phyloP scores from a whole-genome alignment of 2,888 invertebrate species.

The Archips xylosteana region DNA sequence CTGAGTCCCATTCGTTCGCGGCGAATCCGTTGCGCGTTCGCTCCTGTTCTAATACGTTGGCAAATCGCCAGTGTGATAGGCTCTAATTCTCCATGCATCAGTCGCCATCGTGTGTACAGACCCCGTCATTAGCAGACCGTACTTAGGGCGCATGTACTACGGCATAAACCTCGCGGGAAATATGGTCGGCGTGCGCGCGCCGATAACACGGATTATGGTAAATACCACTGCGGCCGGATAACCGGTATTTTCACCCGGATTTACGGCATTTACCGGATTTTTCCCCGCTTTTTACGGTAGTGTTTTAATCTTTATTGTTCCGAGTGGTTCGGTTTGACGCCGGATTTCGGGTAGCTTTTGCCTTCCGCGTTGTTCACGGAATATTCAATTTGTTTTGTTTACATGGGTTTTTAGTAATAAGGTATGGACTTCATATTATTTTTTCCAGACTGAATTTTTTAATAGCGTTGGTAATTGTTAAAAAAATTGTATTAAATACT shows the following conservation, averaged over 20 bases:
- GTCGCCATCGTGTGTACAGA: background rate
- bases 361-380: slow-evolving; percentile 10
- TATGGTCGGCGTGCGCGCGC: slow-evolving; percentile 15
- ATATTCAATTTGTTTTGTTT: background rate
- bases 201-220: slow-evolving; percentile 42
- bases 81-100: background rate
- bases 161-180: slow-evolving; percentile 10
- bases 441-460: too few relatives aligned
- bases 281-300: slow-evolving; percentile 36
- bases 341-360: slow-evolving; percentile 26
- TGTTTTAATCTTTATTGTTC: slow-evolving; percentile 42
- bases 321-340: slow-evolving; percentile 24
- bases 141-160: slow-evolving; percentile 7
- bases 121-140: slow-evolving; percentile 2
- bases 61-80: too few relatives aligned
- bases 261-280: slow-evolving; percentile 38
- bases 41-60: too few relatives aligned
- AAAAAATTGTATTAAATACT: too few relatives aligned
- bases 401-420: background rate
- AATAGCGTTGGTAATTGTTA: too few relatives aligned
- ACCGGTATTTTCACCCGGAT: slow-evolving; percentile 38
- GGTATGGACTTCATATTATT: too few relatives aligned
- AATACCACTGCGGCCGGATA: slow-evolving; percentile 30
- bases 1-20: too few relatives aligned
- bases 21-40: too few relatives aligned